These are phyloP conservation scores for Etia nguti DNA, from an alignment of 2,113 vertebrate species.

Conservation along the genomic window DNA sequence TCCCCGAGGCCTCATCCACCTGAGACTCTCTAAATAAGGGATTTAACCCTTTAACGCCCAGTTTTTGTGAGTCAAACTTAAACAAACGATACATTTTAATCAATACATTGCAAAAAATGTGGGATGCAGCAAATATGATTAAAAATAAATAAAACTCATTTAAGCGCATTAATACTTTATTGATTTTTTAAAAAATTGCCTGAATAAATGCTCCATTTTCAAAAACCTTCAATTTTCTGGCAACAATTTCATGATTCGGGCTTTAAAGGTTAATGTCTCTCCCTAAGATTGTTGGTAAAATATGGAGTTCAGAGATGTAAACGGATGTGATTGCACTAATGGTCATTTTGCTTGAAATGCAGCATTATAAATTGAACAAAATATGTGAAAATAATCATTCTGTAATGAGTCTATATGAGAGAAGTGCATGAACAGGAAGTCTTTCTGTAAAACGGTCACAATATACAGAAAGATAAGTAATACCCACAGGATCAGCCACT, in stretches of 20 bases:
- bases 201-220: not conserved
- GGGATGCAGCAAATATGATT: not conserved
- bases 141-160: not conserved
- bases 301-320: not conserved
- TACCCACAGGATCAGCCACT: not conserved
- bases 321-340: not conserved
- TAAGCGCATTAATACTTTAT: not conserved
- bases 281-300: not conserved
- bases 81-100: not conserved
- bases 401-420: not conserved
- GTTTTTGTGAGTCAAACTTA: not conserved
- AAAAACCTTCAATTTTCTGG: not conserved
- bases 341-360: not conserved
- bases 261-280: not conserved
- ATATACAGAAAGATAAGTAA: not conserved
- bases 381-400: not conserved
- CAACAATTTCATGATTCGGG: fast-evolving
- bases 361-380: not conserved
- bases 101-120: not conserved
- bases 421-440: not conserved
- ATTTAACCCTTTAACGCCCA: not conserved
- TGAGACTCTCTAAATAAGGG: not conserved
- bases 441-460: not conserved
- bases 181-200: fast-evolving
- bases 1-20: not conserved